phyloP scores from a whole-genome alignment of 1,140 invertebrate genomes.

The Luehdorfia chinensis region DNA sequence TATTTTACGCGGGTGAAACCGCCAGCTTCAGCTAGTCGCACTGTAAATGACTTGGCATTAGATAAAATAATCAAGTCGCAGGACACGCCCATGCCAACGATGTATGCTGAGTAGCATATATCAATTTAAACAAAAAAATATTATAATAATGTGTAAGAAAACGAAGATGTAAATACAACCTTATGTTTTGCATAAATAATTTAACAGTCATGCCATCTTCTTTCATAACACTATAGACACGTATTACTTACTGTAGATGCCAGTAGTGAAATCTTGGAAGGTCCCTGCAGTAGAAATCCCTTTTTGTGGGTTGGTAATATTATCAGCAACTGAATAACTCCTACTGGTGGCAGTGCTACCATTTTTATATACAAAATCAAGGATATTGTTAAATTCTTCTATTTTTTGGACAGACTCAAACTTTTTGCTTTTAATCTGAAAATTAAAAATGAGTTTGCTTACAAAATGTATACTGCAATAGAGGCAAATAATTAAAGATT shows the following conservation, averaged over 20 bases:
- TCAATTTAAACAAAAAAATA: no score
- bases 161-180: no score
- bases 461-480: background rate
- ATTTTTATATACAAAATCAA: slow-evolving; percentile 31
- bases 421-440: slow-evolving; percentile 20
- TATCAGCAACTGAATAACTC: slow-evolving; percentile 17
- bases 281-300: slow-evolving; percentile 24
- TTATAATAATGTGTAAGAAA: no score
- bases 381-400: slow-evolving; percentile 42
- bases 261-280: slow-evolving; percentile 50
- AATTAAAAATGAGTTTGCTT: background rate
- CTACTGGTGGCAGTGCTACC: slow-evolving; percentile 14
- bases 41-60: no score
- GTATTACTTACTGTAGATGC: slow-evolving; percentile 44
- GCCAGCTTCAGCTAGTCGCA: no score
- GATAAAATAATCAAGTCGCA: no score
- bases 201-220: no score
- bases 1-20: no score
- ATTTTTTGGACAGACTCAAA: slow-evolving; percentile 35
- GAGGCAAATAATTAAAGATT: background rate
- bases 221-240: no score
- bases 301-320: slow-evolving; percentile 7
- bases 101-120: no score
- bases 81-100: no score
- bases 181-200: no score